A percentile compares a stretch with the other conserved stretches of the same genome.
These are phyloP conservation scores for Archilochus colubris DNA, from an alignment of 2,113 vertebrate genomes.

Conservation along the genomic window DNA sequence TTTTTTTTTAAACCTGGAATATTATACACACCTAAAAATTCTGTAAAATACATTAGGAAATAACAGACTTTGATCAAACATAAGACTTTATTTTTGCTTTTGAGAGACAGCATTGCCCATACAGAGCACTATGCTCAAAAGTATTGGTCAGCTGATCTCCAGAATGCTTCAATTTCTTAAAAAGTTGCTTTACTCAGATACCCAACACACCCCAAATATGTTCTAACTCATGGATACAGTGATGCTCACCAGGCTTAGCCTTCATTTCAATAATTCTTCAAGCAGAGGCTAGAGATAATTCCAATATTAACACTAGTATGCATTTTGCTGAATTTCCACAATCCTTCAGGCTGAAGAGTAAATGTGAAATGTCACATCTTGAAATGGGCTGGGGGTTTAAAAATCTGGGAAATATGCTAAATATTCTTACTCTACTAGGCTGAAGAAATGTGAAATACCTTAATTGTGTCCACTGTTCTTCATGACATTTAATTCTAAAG, in stretches of 20 bases:
- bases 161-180: not conserved
- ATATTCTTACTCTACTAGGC: too few species aligned
- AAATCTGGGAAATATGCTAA: not conserved
- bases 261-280: not conserved
- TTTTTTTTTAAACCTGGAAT: not conserved
- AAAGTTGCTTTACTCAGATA: not conserved
- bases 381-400: not conserved
- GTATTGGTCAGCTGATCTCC: not conserved
- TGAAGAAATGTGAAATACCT: not conserved
- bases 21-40: not conserved
- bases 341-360: not conserved
- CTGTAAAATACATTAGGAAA: slow-evolving; percentile 26
- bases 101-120: not conserved
- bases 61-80: not conserved
- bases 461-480: not conserved
- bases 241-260: not conserved
- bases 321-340: not conserved
- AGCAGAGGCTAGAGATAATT: not conserved
- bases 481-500: not conserved
- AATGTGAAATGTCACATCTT: not conserved
- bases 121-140: not conserved
- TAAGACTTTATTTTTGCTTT: not conserved
- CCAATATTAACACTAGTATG: not conserved
- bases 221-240: not conserved
- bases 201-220: not conserved